Conservation (phyloP, 2,888 invertebrate genomes). For the Drosophila greeni region DNA sequence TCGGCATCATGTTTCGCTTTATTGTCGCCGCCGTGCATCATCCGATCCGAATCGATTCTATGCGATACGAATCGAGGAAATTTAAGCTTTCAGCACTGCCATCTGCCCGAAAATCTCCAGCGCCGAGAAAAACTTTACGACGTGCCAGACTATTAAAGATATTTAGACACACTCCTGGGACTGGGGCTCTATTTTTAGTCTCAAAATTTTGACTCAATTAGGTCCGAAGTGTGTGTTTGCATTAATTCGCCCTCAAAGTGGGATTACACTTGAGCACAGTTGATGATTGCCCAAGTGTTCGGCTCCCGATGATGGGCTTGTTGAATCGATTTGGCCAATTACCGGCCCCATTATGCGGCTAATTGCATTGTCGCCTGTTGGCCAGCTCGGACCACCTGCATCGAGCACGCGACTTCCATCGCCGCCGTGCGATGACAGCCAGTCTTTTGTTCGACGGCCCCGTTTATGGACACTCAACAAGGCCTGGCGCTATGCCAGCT, state of each 20-base stretch:
- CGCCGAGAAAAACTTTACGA: constrained; percentile 65
- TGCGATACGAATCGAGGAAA: constrained; percentile 48
- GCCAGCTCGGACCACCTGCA: constrained; percentile 40
- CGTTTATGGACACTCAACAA: constrained; percentile 63
- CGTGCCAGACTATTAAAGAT: constrained; percentile 61
- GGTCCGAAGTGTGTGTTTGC: constrained; percentile 51
- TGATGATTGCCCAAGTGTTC: constrained; percentile 29
- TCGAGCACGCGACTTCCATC: constrained; percentile 40
- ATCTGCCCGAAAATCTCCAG: constrained; percentile 41
- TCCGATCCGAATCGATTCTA: constrained; percentile 25
- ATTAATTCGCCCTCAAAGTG: constrained; percentile 61
- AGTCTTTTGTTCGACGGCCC: constrained; percentile 53
- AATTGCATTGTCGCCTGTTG: constrained; percentile 38
- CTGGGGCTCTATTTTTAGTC: constrained; percentile 27
- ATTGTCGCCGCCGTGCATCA: constrained; percentile 66
- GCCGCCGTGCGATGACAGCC: constrained; percentile 21
- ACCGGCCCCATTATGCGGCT: constrained; percentile 25
- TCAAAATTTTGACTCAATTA: constrained; percentile 47
- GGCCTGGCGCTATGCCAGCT: constrained; percentile 58
- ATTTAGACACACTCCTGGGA: constrained; percentile 26
- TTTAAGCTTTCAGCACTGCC: constrained; percentile 66
- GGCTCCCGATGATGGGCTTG: constrained; percentile 10
- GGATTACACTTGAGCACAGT: constrained; percentile 41
- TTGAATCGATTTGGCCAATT: constrained; percentile 25
- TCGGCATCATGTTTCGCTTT: constrained; percentile 51